A percentile compares a stretch with the other conserved stretches of the same genome.
Evolutionary conservation across 2,113 vertebrate genomes (phyloP).

Genomic region (Oceanodroma tethys): DNA sequence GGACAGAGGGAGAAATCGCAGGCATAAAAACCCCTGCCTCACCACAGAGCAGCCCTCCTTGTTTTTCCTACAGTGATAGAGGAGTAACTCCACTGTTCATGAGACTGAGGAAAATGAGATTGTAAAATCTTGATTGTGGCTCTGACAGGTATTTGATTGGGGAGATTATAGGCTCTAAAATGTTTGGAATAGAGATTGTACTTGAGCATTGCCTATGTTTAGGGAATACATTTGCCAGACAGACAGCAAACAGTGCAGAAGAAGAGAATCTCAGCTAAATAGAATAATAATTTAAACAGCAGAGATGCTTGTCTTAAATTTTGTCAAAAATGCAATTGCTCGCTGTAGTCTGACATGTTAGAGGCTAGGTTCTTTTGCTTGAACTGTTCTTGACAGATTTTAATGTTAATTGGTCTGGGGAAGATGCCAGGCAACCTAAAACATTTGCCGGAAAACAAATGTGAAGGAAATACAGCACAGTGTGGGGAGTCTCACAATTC

Average conservation of each 20-base stretch:
- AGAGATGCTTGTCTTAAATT: conserved; percentile 7
- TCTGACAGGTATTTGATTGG: conserved; percentile 34
- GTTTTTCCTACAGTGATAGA: neutral
- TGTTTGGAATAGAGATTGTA: conserved; percentile 13
- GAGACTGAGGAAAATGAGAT: conserved; percentile 15
- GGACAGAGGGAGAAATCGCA: neutral
- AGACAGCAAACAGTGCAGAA: neutral
- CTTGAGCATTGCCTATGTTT: neutral
- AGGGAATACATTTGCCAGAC: conserved; percentile 5
- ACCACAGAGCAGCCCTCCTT: neutral
- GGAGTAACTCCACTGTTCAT: neutral
- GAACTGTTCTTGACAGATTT: conserved; percentile 55
- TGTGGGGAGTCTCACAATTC: neutral
- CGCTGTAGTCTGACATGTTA: conserved; percentile 31
- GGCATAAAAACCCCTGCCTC: neutral
- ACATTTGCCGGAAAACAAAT: conserved; percentile 33
- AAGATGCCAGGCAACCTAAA: conserved; percentile 57
- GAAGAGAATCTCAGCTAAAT: conserved; percentile 19
- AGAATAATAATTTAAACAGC: conserved; percentile 45
- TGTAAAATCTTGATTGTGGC: neutral
- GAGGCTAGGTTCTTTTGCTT: conserved; percentile 8
- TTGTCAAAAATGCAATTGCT: conserved; percentile 37
- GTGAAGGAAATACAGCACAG: conserved; percentile 37
- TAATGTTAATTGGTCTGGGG: conserved; percentile 61
- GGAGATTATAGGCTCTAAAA: conserved; percentile 28